Evolutionary conservation across 2,797 vertebrate genomes (phyloP).

Genomic region (Synanceia verrucosa): DNA sequence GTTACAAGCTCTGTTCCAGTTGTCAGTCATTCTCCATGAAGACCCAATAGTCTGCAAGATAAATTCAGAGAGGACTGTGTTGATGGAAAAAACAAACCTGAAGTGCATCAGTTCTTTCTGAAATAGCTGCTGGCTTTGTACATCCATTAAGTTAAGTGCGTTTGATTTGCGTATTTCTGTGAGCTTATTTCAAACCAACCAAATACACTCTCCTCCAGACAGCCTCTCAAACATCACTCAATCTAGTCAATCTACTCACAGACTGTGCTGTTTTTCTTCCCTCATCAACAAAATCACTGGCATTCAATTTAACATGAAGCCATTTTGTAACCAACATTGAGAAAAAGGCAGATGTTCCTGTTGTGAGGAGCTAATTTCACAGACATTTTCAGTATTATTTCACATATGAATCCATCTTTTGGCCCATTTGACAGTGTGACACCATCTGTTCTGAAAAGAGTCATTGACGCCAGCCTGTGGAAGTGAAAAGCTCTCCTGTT

Average conservation of each 20-base stretch:
- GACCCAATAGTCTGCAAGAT: not conserved
- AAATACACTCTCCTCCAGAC: not conserved
- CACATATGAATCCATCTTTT: not conserved
- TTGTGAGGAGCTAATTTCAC: not conserved
- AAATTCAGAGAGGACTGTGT: not conserved
- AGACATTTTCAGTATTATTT: not conserved
- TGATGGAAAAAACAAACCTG: not conserved
- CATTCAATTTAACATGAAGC: not conserved
- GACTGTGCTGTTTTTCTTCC: not conserved
- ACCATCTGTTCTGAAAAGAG: constrained; percentile 1
- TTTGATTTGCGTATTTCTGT: not conserved
- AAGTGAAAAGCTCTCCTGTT: not conserved
- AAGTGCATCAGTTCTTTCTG: not conserved
- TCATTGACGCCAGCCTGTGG: not conserved
- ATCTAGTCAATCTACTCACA: not conserved
- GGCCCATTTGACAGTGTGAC: not conserved
- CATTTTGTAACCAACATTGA: not conserved
- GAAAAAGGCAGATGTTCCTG: not conserved
- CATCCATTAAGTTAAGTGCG: not conserved
- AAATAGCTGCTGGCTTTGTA: constrained; percentile 1
- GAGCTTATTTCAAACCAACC: not conserved
- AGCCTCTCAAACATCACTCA: not conserved
- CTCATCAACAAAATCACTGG: not conserved
- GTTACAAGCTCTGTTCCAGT: not conserved
- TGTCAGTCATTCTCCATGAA: not conserved